Conservation (phyloP, 1,140 invertebrate species). For the Plutomurus gul region DNA sequence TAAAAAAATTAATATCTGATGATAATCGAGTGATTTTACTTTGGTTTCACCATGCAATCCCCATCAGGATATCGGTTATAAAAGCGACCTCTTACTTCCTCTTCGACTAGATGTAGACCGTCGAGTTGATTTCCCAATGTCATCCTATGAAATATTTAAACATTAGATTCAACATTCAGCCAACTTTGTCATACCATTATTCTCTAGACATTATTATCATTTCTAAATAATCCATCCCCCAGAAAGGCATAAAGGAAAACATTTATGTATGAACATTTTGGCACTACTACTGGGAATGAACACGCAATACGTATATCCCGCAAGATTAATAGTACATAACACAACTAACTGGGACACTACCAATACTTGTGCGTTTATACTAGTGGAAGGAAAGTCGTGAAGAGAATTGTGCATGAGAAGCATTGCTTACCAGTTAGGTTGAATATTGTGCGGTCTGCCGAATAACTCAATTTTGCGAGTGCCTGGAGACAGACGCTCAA, state of each 20-base stretch:
- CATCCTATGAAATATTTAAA: slow-evolving; percentile 70
- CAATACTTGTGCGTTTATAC: not conserved
- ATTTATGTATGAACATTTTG: too few species aligned
- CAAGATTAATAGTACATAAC: too few species aligned
- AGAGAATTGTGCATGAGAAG: not conserved
- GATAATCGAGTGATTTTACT: not conserved
- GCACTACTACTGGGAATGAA: too few species aligned
- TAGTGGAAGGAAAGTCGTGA: not conserved
- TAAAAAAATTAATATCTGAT: not conserved
- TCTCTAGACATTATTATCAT: too few species aligned
- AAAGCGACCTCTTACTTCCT: slow-evolving; percentile 85
- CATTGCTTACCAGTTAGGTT: slow-evolving; percentile 86
- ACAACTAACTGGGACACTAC: too few species aligned
- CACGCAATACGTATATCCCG: too few species aligned
- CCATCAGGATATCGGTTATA: slow-evolving; percentile 92
- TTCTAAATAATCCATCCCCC: too few species aligned
- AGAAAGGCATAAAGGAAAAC: too few species aligned
- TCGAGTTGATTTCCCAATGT: slow-evolving; percentile 94
- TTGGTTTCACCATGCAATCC: slow-evolving; percentile 60
- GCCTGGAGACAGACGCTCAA: slow-evolving; percentile 82
- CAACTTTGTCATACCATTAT: too few species aligned
- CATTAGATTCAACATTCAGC: too few species aligned
- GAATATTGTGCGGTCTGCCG: slow-evolving; percentile 94
- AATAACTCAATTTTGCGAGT: slow-evolving; percentile 98
- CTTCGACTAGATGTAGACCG: slow-evolving; percentile 91